Evolutionary conservation across 2,797 vertebrate species (phyloP).

Genomic region (Galaxias olidus): DNA sequence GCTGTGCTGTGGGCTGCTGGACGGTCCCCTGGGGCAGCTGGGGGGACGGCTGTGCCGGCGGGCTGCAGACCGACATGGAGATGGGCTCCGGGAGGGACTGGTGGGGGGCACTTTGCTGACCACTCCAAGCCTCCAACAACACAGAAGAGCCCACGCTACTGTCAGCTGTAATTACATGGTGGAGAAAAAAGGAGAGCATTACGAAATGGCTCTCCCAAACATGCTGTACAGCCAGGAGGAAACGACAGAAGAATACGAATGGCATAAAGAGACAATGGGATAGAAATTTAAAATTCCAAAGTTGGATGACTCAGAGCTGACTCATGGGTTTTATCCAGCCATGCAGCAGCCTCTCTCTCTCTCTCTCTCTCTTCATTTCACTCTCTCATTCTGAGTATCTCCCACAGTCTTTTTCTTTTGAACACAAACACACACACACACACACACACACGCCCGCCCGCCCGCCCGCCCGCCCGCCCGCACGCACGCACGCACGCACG

Average conservation of each 20-base stretch:
- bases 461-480: constrained; percentile 17
- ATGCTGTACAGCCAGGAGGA: constrained; percentile 25
- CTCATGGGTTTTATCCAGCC: constrained; percentile 30
- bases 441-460: constrained; percentile 21
- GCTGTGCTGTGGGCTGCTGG: constrained; percentile 40
- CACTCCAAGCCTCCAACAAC: constrained; percentile 83
- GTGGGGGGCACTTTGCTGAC: constrained; percentile 86
- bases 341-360: constrained; percentile 31
- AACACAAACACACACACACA: constrained; percentile 2
- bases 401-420: background rate
- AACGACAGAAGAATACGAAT: constrained; percentile 21
- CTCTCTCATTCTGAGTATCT: constrained; percentile 41
- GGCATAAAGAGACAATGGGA: background rate
- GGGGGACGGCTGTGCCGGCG: constrained; percentile 69
- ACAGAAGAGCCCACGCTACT: constrained; percentile 81
- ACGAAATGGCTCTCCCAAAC: constrained; percentile 29
- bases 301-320: constrained; percentile 46
- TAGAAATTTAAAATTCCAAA: constrained; percentile 31
- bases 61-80: constrained; percentile 79
- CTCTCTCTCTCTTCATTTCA: constrained; percentile 58
- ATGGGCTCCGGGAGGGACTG: constrained; percentile 79
- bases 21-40: constrained; percentile 45
- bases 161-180: constrained; percentile 78
- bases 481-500: constrained; percentile 19
- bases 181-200: constrained; percentile 30